Conservation (phyloP, 2,888 invertebrate species). For the Galeopsomyia nigrocyanea region DNA sequence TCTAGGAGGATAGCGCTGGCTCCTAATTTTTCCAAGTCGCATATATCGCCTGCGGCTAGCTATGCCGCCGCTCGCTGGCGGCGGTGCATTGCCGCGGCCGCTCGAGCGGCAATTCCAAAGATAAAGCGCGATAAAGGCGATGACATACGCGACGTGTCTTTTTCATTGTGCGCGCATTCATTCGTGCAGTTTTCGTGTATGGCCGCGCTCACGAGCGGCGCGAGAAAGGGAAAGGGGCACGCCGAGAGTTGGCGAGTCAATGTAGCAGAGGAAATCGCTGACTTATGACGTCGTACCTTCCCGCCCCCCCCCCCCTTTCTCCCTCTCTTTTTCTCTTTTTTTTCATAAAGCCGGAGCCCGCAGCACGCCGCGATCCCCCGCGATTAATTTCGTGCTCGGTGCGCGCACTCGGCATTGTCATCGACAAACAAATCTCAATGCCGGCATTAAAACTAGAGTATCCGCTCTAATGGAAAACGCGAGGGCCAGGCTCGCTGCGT, state of each 20-base stretch:
- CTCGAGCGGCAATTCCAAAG: slow-evolving; percentile 59
- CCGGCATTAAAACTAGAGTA: slow-evolving; percentile 64
- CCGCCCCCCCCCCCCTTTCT: slow-evolving; percentile 31
- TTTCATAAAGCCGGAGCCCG: slow-evolving; percentile 59
- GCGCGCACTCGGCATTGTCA: slow-evolving; percentile 64
- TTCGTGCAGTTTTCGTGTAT: slow-evolving; percentile 25
- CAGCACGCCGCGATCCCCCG: slow-evolving; percentile 60
- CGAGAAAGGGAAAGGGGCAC: slow-evolving; percentile 13
- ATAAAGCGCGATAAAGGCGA: slow-evolving; percentile 60
- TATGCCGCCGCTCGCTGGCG: too few species aligned
- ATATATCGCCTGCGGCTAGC: background rate
- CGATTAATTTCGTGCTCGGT: slow-evolving; percentile 64
- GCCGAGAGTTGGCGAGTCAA: slow-evolving; percentile 61
- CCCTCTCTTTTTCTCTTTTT: slow-evolving; percentile 49
- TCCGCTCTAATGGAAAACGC: slow-evolving; percentile 65
- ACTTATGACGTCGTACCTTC: slow-evolving; percentile 67
- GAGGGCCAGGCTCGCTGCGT: slow-evolving; percentile 19
- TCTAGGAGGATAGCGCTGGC: slow-evolving; percentile 53
- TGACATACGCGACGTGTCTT: slow-evolving; percentile 64
- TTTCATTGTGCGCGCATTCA: slow-evolving; percentile 47
- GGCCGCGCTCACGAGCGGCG: background rate
- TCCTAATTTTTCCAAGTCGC: slow-evolving; percentile 60
- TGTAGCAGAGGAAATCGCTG: slow-evolving; percentile 68
- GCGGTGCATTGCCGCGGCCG: slow-evolving; percentile 28
- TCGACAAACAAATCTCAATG: slow-evolving; percentile 68